These are phyloP conservation scores for Odontophorus gujanensis DNA, from an alignment of 2,113 vertebrate genomes.

Conservation along the genomic window DNA sequence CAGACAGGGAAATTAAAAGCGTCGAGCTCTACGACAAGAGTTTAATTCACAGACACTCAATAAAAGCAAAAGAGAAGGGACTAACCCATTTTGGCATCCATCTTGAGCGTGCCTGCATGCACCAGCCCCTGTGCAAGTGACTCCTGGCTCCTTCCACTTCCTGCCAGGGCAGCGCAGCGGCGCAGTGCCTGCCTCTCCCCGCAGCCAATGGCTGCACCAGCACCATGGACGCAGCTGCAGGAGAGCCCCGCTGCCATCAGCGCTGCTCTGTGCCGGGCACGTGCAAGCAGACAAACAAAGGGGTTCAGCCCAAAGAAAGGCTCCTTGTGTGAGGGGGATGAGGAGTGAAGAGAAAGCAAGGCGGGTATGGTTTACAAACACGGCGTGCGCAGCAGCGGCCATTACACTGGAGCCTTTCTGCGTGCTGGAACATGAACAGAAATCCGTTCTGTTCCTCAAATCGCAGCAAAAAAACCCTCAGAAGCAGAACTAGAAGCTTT, in stretches of 20 bases:
- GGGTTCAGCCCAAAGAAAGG: not conserved
- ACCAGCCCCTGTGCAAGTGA: constrained; percentile 51
- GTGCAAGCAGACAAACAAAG: not conserved
- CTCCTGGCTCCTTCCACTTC: constrained; percentile 64
- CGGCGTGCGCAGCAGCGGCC: not conserved
- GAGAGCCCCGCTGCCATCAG: not conserved
- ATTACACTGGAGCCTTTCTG: not conserved
- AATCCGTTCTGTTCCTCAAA: not conserved
- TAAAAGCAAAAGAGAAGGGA: constrained; percentile 19
- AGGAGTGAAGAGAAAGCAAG: not conserved
- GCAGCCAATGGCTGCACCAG: not conserved
- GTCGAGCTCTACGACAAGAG: not conserved
- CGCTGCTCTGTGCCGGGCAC: not conserved
- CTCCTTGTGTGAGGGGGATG: not conserved
- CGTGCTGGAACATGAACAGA: not conserved
- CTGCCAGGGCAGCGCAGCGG: constrained; percentile 56
- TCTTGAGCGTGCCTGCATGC: constrained; percentile 81
- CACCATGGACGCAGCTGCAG: not conserved
- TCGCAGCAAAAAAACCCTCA: rapidly evolving
- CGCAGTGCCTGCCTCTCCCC: constrained; percentile 9
- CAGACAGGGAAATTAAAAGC: not conserved
- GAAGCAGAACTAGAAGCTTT: not conserved
- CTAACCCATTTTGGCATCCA: constrained; percentile 91
- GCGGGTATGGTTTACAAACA: rapidly evolving
- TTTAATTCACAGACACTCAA: rapidly evolving